phyloP scores from a whole-genome alignment of 2,113 vertebrate species.

The Aphelocoma coerulescens region DNA sequence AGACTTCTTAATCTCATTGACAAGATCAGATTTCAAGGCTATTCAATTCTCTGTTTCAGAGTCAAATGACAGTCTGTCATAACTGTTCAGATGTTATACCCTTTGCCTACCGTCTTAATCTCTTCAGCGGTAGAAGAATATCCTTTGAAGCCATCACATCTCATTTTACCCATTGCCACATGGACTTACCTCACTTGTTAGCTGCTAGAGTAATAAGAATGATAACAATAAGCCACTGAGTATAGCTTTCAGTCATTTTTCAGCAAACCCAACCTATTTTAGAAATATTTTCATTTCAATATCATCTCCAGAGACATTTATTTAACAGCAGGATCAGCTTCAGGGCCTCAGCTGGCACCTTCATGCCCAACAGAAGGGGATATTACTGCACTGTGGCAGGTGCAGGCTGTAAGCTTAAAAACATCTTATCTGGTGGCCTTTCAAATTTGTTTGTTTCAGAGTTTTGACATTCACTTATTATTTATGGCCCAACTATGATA shows the following conservation, averaged over 20 bases:
- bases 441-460: constrained; percentile 21
- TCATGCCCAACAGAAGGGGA: constrained; percentile 4
- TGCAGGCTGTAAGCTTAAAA: constrained; percentile 28
- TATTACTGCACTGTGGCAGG: constrained; percentile 27
- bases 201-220: not conserved
- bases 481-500: not conserved
- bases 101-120: not conserved
- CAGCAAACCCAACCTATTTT: not conserved
- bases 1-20: constrained; percentile 36
- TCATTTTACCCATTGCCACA: not conserved
- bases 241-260: not conserved
- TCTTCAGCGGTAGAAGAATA: not conserved
- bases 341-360: constrained; percentile 44
- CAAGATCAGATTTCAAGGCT: constrained; percentile 31
- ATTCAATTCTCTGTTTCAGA: constrained; percentile 28
- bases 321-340: constrained; percentile 31
- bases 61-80: constrained; percentile 37
- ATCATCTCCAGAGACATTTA: constrained; percentile 31
- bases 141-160: constrained; percentile 4
- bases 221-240: not conserved
- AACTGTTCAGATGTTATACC: not conserved
- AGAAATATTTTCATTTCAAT: not conserved
- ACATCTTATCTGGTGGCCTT: constrained; percentile 33
- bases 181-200: not conserved
- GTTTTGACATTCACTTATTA: constrained; percentile 37